Conservation (phyloP, 2,888 invertebrate species). For the Blomia tropicalis region DNA sequence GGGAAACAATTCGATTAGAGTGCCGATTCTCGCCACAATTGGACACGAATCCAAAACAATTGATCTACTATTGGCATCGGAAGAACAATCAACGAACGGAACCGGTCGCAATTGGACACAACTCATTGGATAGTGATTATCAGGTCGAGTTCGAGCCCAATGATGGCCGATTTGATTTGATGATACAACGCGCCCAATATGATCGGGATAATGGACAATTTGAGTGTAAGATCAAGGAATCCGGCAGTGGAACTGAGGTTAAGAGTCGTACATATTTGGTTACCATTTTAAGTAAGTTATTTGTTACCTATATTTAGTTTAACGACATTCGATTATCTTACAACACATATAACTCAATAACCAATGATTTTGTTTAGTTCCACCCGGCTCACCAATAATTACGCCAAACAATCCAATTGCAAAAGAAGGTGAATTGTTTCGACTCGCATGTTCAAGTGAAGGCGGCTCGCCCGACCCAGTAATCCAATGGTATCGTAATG, state of each 20-base stretch:
- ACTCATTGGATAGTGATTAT: conserved; percentile 66
- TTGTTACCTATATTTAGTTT: background rate
- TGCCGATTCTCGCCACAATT: conserved; percentile 29
- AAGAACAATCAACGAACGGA: conserved; percentile 50
- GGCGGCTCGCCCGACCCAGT: conserved; percentile 81
- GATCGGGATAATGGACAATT: conserved; percentile 77
- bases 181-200: conserved; percentile 73
- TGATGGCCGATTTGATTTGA: conserved; percentile 69
- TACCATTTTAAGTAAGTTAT: conserved; percentile 48
- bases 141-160: conserved; percentile 60
- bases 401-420: conserved; percentile 58
- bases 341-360: background rate
- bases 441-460: conserved; percentile 48
- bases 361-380: conserved; percentile 39
- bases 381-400: conserved; percentile 62
- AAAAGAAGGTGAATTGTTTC: conserved; percentile 46
- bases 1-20: conserved; percentile 28
- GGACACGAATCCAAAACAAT: conserved; percentile 22
- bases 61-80: conserved; percentile 29
- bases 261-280: conserved; percentile 32
- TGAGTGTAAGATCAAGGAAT: conserved; percentile 56
- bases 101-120: conserved; percentile 69
- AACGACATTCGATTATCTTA: background rate
- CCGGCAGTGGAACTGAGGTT: conserved; percentile 46
- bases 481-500: conserved; percentile 59